Percentiles rank a stretch among this genome's conserved stretches.
Evolutionary conservation across 2,113 vertebrate species (phyloP).

Genomic region (Anthoscopus minutus): DNA sequence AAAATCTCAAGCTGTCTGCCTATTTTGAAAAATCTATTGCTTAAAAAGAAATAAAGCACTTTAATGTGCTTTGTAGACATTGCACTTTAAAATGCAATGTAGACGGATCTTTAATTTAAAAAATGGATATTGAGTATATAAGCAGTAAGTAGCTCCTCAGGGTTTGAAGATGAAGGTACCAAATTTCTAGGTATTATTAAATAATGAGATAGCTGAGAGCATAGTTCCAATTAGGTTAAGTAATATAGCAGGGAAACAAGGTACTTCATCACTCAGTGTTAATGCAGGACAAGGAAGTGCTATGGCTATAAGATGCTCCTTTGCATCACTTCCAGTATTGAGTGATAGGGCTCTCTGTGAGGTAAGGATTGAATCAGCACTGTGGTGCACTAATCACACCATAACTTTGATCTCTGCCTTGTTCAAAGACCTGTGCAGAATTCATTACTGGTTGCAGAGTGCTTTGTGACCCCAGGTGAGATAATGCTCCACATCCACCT

Average conservation of each 20-base stretch:
- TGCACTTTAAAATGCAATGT: too few species aligned
- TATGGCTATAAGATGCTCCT: background rate
- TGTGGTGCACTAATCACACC: background rate
- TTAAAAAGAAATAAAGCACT: background rate
- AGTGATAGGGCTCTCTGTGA: background rate
- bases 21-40: background rate
- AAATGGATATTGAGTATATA: background rate
- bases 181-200: constrained; percentile 4
- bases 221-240: background rate
- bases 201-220: background rate
- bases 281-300: background rate
- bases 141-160: background rate
- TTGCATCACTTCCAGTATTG: background rate
- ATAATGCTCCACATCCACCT: background rate
- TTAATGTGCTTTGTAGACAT: too few species aligned
- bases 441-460: accelerated
- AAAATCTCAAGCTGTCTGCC: background rate
- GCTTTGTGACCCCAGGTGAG: background rate
- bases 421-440: background rate
- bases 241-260: background rate
- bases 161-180: background rate
- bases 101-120: background rate
- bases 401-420: background rate
- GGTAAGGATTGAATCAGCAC: background rate
- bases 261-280: background rate